Conservation (phyloP, 2,888 invertebrate genomes). For the Blastobasis lacticolella region DNA sequence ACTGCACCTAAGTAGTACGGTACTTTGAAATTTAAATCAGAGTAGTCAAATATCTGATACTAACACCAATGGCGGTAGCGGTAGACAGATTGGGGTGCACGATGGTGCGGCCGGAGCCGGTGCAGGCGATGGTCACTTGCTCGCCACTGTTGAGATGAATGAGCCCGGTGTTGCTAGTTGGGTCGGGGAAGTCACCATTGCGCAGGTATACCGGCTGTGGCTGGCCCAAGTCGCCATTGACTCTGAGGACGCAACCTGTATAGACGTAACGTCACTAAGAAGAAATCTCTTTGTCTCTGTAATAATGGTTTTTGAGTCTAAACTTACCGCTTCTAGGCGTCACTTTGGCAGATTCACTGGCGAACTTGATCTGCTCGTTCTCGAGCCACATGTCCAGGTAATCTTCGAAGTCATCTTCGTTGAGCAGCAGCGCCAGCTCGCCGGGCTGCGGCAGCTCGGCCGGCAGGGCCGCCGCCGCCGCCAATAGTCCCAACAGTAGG, state of each 20-base stretch:
- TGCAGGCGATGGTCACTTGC: conserved; percentile 44
- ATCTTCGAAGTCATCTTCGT: conserved; percentile 64
- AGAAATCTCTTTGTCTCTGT: no score
- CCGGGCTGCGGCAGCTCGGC: conserved; percentile 42
- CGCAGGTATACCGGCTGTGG: conserved; percentile 76
- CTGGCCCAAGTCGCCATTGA: conserved; percentile 65
- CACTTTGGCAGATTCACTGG: conserved; percentile 9
- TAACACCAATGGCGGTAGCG: conserved; percentile 34
- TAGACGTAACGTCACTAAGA: background rate
- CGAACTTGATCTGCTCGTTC: conserved; percentile 33
- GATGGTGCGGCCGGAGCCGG: conserved; percentile 42
- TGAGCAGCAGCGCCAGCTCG: conserved; percentile 43
- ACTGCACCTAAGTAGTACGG: no score
- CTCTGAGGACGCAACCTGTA: conserved; percentile 56
- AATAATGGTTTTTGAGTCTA: no score
- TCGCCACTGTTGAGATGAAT: conserved; percentile 42
- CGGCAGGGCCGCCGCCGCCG: no score
- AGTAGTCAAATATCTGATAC: no score
- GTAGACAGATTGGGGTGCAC: conserved; percentile 38
- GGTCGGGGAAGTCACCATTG: conserved; percentile 38
- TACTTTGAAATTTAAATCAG: no score
- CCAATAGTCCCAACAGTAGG: no score
- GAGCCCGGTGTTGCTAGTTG: conserved; percentile 44
- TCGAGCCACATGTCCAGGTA: conserved; percentile 58
- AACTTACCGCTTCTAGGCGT: no score